A percentile compares a stretch with the other conserved stretches of the same genome.
phyloP scores from a whole-genome alignment of 2,797 vertebrate species.

The Melanotaenia nigrans region DNA sequence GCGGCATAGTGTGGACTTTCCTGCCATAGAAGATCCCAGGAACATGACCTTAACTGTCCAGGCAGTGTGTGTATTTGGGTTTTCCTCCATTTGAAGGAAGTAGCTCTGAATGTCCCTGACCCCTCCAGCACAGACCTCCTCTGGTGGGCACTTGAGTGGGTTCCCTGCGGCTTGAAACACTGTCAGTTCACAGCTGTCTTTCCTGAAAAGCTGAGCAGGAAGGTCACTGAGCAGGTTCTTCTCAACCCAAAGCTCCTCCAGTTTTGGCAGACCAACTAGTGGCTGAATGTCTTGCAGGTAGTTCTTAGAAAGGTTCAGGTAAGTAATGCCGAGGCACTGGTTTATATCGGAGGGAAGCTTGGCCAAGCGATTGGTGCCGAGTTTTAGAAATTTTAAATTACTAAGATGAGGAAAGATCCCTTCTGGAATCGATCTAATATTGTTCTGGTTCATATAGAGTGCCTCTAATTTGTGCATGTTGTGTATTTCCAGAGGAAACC shows the following conservation, averaged over 20 bases:
- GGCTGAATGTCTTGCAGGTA: slow-evolving; percentile 64
- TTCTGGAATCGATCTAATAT: slow-evolving; percentile 70
- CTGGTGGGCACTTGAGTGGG: slow-evolving; percentile 75
- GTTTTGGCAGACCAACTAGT: slow-evolving; percentile 63
- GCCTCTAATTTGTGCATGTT: slow-evolving; percentile 70
- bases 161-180: slow-evolving; percentile 76
- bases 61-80: slow-evolving; percentile 44
- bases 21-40: slow-evolving; percentile 80
- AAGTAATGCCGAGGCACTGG: slow-evolving; percentile 71
- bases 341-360: slow-evolving; percentile 77
- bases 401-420: slow-evolving; percentile 72
- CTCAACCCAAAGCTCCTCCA: slow-evolving; percentile 77
- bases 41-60: slow-evolving; percentile 84
- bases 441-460: slow-evolving; percentile 84
- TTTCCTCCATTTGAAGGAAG: slow-evolving; percentile 75
- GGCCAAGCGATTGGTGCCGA: slow-evolving; percentile 76
- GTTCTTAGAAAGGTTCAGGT: slow-evolving; percentile 83
- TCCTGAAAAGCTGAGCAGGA: slow-evolving; percentile 72
- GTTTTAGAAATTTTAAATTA: slow-evolving; percentile 73
- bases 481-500: slow-evolving; percentile 76
- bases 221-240: slow-evolving; percentile 78
- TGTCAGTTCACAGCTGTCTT: slow-evolving; percentile 51
- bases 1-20: slow-evolving; percentile 83
- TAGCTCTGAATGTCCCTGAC: slow-evolving; percentile 80
- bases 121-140: slow-evolving; percentile 81